A percentile compares a stretch with the other conserved stretches of the same genome.
Conservation (phyloP, 1,140 invertebrate species). For the Gonioctena quinquepunctata region DNA sequence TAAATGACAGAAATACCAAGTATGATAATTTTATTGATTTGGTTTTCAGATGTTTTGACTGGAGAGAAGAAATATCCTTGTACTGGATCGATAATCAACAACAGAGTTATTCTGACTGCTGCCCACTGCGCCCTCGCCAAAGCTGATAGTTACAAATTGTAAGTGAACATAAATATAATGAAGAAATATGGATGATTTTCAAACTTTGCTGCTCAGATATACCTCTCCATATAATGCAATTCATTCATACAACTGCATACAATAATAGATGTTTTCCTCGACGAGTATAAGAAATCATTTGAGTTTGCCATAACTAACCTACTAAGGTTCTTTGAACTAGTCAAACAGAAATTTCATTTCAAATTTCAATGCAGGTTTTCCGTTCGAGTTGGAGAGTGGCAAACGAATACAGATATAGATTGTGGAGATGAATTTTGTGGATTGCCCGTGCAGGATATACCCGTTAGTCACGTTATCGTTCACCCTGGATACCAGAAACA, state of each 20-base stretch:
- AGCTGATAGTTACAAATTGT: constrained; percentile 70
- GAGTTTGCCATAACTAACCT: not conserved
- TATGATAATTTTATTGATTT: too few relatives aligned
- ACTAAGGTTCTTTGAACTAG: not conserved
- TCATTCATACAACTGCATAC: too few relatives aligned
- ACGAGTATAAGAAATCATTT: too few relatives aligned
- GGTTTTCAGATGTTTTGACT: constrained; percentile 61
- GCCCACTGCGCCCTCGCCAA: constrained; percentile 73
- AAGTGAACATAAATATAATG: constrained; percentile 25
- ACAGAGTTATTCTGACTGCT: constrained; percentile 66
- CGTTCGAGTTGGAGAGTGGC: constrained; percentile 69
- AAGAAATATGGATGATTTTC: too few relatives aligned
- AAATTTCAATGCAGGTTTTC: constrained; percentile 55
- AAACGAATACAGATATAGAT: constrained; percentile 65
- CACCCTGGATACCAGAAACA: constrained; percentile 71
- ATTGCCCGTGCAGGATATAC: constrained; percentile 65
- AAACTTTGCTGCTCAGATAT: too few relatives aligned
- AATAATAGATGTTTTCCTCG: too few relatives aligned
- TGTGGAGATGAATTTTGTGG: constrained; percentile 71
- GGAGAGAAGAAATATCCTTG: constrained; percentile 69
- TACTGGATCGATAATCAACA: constrained; percentile 69
- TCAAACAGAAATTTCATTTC: not conserved
- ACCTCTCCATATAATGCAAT: too few relatives aligned
- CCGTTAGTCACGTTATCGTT: constrained; percentile 68
- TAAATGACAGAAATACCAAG: too few relatives aligned